These are phyloP conservation scores for Steinernema carpocapsae DNA, from an alignment of 2,888 invertebrate species.

Conservation along the genomic window DNA sequence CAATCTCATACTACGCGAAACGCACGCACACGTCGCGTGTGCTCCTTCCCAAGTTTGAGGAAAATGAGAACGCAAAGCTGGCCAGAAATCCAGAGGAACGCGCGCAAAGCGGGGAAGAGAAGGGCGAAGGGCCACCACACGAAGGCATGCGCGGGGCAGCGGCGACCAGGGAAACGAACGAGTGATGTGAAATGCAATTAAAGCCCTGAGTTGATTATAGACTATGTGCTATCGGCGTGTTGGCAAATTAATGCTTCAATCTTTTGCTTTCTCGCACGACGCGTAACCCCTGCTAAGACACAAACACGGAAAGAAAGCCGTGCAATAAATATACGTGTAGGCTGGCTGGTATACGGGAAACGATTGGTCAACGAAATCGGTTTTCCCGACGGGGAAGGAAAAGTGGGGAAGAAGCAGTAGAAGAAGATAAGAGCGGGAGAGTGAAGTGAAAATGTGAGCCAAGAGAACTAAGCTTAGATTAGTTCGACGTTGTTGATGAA, in stretches of 20 bases:
- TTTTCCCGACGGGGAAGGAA: too few species aligned
- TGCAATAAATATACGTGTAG: neutral
- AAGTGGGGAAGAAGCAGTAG: neutral
- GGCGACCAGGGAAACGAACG: neutral
- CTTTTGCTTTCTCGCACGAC: neutral
- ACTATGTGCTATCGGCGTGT: neutral
- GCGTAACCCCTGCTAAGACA: too few species aligned
- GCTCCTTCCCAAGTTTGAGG: too few species aligned
- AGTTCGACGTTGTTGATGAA: neutral
- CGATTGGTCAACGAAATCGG: too few species aligned
- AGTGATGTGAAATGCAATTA: slow-evolving; percentile 24
- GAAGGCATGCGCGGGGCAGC: neutral
- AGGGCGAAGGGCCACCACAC: too few species aligned
- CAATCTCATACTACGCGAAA: too few species aligned
- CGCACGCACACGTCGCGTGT: too few species aligned
- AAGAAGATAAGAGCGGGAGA: neutral
- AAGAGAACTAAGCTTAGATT: neutral
- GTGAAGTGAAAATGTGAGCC: neutral
- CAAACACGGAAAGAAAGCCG: too few species aligned
- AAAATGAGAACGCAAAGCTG: too few species aligned
- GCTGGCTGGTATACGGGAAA: neutral
- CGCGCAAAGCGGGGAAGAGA: too few species aligned
- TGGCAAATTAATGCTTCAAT: slow-evolving; percentile 13
- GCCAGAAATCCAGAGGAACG: too few species aligned
- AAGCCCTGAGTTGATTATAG: slow-evolving; percentile 29